Base-by-base conservation (phyloP, 2,888 invertebrate genomes). In the Strigamia transsilvanica region DNA sequence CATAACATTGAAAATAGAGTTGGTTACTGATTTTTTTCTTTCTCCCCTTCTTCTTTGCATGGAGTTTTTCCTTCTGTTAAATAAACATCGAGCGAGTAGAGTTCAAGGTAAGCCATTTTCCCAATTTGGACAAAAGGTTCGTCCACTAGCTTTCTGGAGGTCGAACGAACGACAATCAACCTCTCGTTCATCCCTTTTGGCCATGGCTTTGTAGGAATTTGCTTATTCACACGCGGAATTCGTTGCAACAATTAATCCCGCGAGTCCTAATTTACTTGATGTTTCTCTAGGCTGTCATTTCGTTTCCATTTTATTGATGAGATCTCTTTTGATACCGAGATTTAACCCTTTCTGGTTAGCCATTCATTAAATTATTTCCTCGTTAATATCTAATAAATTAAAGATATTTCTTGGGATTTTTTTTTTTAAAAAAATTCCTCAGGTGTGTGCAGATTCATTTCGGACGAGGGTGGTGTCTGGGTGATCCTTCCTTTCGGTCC, bases 31-130 rank as follows among this genome's bases (percentile, higher is more conserved):
- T 46, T 46, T 46, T n/a, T 46, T 46, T 46, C 42, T 42, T 6
- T 13, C 15, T 15, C 46, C 46, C 46, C 15, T 46, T 13, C 15
- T 13, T 66, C 61, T 66, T 61, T 23, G 0, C 18, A 5, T 21
- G 6, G 12, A n/a, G 38, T 46, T n/a, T 46, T n/a, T 66, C 21
- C 9, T 66, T 23, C 61, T 66, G 21, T 66, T 23, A 66, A 66
- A 18, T 66, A 66, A 66, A 66, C 61, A 66, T 23, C 46, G 46
- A 46, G 46, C 12, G 46, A 46, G n/a, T n/a, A 46, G 23, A 21
- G 61, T 66, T 66, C 61, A 66, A 66, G 61, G 61, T 66, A 23
- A 66, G 23, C 61, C 61, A 66, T 66, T 66, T 66, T 66, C 61
- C 61, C 61, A 66, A 66, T 66, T 66, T 66, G 61, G 61, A 66